Conservation (phyloP, 2,888 invertebrate species). For the Callosobruchus maculatus region DNA sequence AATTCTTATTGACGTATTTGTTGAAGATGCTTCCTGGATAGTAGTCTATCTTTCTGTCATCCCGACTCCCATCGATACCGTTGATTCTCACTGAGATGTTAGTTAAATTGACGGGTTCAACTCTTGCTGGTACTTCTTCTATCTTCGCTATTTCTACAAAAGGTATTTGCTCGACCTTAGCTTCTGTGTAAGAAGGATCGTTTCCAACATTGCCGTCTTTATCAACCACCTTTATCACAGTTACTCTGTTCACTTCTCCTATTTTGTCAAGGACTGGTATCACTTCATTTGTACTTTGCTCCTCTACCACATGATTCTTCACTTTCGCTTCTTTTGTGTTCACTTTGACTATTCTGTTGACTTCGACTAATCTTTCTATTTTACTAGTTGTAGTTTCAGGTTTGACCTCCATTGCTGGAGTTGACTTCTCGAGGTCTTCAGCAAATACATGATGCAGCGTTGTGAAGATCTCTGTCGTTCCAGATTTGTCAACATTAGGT, state of each 20-base stretch:
- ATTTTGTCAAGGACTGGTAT: slow-evolving; percentile 62
- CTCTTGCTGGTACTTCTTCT: slow-evolving; percentile 21
- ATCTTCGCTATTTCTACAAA: slow-evolving; percentile 24
- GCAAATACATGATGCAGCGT: slow-evolving; percentile 54
- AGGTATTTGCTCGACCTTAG: slow-evolving; percentile 6
- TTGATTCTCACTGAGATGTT: slow-evolving; percentile 20
- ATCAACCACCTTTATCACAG: slow-evolving; percentile 65
- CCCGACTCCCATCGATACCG: slow-evolving; percentile 12
- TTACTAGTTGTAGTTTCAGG: slow-evolving; percentile 26
- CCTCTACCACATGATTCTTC: slow-evolving; percentile 46
- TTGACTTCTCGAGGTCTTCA: slow-evolving; percentile 28
- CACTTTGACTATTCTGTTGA: slow-evolving; percentile 67
- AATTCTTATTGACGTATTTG: slow-evolving; percentile 44
- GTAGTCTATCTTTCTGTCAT: slow-evolving; percentile 41
- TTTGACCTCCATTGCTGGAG: slow-evolving; percentile 43
- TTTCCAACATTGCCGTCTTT: slow-evolving; percentile 39
- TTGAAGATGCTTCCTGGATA: slow-evolving; percentile 40
- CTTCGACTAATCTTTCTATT: slow-evolving; percentile 62
- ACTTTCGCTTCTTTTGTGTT: slow-evolving; percentile 62
- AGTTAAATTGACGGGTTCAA: slow-evolving; percentile 23
- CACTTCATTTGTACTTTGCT: slow-evolving; percentile 56
- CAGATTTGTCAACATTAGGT: slow-evolving; percentile 8
- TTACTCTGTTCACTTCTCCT: slow-evolving; percentile 67
- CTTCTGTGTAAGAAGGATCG: slow-evolving; percentile 18
- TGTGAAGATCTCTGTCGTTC: slow-evolving; percentile 36